Evolutionary conservation across 2,113 vertebrate species (phyloP).

Genomic region (Myiopsitta monachus): DNA sequence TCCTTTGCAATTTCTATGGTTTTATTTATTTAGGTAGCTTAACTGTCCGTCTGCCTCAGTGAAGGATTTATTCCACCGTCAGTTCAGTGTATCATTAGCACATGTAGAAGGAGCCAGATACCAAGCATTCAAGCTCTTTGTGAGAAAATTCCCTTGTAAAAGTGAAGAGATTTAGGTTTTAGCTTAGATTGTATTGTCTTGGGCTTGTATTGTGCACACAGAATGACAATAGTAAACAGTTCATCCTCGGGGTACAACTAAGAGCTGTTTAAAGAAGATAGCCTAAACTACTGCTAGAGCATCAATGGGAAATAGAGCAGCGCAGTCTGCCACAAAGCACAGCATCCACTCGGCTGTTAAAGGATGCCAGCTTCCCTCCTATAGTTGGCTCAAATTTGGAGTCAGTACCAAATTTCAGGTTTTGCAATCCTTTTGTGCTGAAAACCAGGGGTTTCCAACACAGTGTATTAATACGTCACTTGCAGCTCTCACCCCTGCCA

Average conservation of each 20-base stretch:
- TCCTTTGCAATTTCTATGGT: not conserved
- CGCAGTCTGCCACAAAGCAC: not conserved
- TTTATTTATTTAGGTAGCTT: not conserved
- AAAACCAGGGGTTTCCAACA: not conserved
- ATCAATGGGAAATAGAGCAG: not conserved
- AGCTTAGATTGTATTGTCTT: not conserved
- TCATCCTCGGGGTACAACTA: not conserved
- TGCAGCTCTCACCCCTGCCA: not conserved
- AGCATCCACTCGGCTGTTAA: not conserved
- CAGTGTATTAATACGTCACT: not conserved
- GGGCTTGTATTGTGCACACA: not conserved
- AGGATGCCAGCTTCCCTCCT: not conserved
- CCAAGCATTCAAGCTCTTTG: not conserved
- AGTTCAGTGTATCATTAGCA: not conserved
- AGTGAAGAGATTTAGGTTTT: not conserved
- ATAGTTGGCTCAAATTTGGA: not conserved
- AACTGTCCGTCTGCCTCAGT: not conserved
- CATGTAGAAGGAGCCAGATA: not conserved
- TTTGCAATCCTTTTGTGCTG: constrained; percentile 2
- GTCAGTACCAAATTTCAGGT: not conserved
- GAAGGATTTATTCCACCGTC: not conserved
- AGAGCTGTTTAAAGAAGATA: not conserved
- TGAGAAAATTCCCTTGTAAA: not conserved
- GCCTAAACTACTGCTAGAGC: not conserved
- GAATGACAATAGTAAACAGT: not conserved